Conservation (phyloP, 2,113 vertebrate species). For the Macaca fascicularis region DNA sequence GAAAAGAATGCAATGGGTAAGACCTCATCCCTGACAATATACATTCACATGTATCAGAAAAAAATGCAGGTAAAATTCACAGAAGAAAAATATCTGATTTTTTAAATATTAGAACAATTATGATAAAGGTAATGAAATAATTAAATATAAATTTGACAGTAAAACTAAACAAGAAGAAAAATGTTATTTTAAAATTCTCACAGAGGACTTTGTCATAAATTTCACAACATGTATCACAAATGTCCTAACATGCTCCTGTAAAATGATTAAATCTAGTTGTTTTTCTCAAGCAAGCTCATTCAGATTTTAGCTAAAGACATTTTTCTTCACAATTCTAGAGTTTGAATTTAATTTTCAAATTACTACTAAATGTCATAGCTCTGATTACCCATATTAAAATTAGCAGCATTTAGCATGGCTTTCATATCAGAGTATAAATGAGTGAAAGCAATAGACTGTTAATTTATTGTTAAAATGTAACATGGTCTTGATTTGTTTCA, state of each 20-base stretch:
- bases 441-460: neutral
- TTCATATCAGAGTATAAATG: neutral
- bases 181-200: neutral
- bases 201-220: neutral
- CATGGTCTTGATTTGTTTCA: neutral
- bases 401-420: neutral
- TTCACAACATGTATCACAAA: neutral
- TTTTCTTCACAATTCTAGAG: neutral
- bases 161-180: neutral
- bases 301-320: neutral
- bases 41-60: constrained; percentile 5
- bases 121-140: constrained; percentile 3
- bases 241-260: neutral
- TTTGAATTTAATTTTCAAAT: neutral
- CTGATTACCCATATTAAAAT: neutral
- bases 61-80: neutral
- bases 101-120: neutral
- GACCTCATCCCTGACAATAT: neutral
- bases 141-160: neutral
- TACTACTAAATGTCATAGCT: neutral
- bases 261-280: neutral
- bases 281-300: neutral
- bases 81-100: neutral
- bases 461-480: neutral
- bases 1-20: neutral